Conservation (phyloP, 2,797 vertebrate species). For the Channa striata region DNA sequence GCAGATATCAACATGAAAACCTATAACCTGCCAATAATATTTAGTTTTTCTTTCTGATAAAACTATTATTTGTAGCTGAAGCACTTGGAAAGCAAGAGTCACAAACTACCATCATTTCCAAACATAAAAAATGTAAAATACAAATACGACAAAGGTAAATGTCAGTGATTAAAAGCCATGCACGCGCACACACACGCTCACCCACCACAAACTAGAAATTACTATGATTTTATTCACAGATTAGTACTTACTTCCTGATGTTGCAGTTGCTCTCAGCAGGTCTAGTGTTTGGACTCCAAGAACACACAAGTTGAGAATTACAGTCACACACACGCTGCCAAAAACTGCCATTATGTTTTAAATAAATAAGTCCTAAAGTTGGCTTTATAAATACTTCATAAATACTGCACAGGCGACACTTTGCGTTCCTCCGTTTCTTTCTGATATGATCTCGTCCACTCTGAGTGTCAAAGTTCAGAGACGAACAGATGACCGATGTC, state of each 20-base stretch:
- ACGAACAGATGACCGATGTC: not conserved
- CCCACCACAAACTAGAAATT: not conserved
- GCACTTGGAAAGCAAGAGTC: no score
- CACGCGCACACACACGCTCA: not conserved
- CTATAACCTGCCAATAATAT: no score
- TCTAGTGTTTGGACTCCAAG: constrained; percentile 48
- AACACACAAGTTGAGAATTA: constrained; percentile 48
- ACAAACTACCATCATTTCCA: no score
- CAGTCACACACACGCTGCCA: constrained; percentile 1
- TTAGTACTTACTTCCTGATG: constrained; percentile 59
- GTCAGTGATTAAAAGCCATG: no score
- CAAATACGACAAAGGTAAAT: no score
- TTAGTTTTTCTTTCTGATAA: no score
- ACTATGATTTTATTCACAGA: not conserved
- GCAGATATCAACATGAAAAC: no score
- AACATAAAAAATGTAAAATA: no score
- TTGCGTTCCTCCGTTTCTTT: not conserved
- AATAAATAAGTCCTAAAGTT: not conserved
- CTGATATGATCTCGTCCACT: not conserved
- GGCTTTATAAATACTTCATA: not conserved
- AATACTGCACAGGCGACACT: not conserved
- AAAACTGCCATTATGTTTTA: constrained; percentile 12
- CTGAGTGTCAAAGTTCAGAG: constrained; percentile 49
- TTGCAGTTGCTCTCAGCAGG: constrained; percentile 43
- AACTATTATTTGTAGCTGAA: no score